phyloP scores from a whole-genome alignment of 2,113 vertebrate genomes.

The Chelonoidis abingdonii region DNA sequence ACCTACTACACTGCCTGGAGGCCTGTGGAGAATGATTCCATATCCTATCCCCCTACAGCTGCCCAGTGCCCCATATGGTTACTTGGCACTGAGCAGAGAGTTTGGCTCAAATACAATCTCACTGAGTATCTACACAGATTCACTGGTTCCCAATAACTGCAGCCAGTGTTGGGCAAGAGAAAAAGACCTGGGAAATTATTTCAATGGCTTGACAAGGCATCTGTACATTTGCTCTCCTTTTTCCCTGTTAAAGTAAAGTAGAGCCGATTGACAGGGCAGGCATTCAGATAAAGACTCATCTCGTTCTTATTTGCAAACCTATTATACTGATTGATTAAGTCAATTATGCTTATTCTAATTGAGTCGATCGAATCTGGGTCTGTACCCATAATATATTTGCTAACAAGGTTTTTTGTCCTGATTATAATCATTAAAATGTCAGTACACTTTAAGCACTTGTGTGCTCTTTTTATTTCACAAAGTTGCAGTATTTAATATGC shows the following conservation, averaged over 20 bases:
- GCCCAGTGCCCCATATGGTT: not conserved
- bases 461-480: not conserved
- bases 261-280: not conserved
- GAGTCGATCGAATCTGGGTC: not conserved
- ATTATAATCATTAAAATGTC: not conserved
- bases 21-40: not conserved
- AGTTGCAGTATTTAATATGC: not conserved
- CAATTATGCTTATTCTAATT: not conserved
- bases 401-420: not conserved
- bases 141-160: not conserved
- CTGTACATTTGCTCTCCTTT: not conserved
- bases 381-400: not conserved
- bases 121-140: not conserved
- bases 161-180: not conserved
- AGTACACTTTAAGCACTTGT: not conserved
- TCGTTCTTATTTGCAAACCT: fast-evolving
- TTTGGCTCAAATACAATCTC: not conserved
- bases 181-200: not conserved
- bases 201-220: not conserved
- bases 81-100: not conserved
- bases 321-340: not conserved
- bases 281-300: not conserved
- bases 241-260: not conserved
- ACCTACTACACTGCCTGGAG: not conserved
- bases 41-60: not conserved